phyloP scores from a whole-genome alignment of 2,888 invertebrate genomes.

The Gari tellinella region DNA sequence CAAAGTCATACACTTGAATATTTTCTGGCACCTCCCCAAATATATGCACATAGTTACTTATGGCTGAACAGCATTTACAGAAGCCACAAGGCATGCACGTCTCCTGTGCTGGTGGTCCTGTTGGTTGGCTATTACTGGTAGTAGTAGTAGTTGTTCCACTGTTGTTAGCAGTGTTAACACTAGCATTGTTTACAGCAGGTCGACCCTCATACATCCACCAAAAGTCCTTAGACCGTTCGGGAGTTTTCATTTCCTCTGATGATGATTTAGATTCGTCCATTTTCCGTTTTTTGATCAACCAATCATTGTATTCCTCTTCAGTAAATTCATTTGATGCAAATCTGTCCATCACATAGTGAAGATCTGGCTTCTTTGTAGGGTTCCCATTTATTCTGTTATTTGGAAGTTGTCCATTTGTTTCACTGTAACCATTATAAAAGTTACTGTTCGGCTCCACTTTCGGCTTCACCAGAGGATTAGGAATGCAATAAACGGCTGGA shows the following conservation, averaged over 20 bases:
- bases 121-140: not conserved
- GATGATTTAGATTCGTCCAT: constrained; percentile 29
- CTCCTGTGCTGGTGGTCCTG: constrained; percentile 1
- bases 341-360: constrained; percentile 42
- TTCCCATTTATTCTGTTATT: too few species aligned
- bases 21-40: constrained; percentile 52
- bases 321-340: constrained; percentile 74
- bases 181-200: not conserved
- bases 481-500: too few species aligned
- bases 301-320: constrained; percentile 68
- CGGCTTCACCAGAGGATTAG: too few species aligned
- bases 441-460: too few species aligned
- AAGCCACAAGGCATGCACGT: constrained; percentile 50
- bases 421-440: too few species aligned
- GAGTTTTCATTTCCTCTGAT: not conserved
- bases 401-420: too few species aligned
- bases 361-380: not conserved
- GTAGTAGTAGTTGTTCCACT: not conserved
- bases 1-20: constrained; percentile 48
- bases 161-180: not conserved
- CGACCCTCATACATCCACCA: constrained; percentile 58
- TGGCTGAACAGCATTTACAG: constrained; percentile 56
- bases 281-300: constrained; percentile 45
- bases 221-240: constrained; percentile 28
- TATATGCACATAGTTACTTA: constrained; percentile 53